phyloP scores from a whole-genome alignment of 2,797 vertebrate species.

The Benthosema pterotum region DNA sequence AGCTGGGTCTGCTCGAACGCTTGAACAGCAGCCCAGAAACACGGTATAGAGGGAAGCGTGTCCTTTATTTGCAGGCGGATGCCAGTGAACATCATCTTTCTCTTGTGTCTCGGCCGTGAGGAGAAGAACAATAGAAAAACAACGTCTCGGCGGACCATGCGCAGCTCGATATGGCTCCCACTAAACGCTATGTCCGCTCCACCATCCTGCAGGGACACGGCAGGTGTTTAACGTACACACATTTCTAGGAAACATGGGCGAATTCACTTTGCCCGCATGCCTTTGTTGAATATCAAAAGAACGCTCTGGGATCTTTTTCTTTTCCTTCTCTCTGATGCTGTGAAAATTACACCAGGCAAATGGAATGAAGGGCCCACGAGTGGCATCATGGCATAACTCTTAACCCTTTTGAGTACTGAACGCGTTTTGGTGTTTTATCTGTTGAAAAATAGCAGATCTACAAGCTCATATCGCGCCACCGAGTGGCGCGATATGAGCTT shows the following conservation, averaged over 20 bases:
- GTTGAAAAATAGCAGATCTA: too few relatives aligned
- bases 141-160: slow-evolving; percentile 49
- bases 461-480: too few relatives aligned
- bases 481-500: too few relatives aligned
- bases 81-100: slow-evolving; percentile 47
- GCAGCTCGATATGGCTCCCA: slow-evolving; percentile 28
- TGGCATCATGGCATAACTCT: slow-evolving; percentile 14
- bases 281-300: slow-evolving; percentile 47
- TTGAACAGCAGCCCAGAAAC: slow-evolving; percentile 71
- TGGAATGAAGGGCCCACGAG: slow-evolving; percentile 34
- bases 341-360: slow-evolving; percentile 39
- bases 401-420: too few relatives aligned
- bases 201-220: slow-evolving; percentile 39
- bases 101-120: slow-evolving; percentile 49
- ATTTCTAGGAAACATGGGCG: slow-evolving; percentile 39
- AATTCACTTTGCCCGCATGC: slow-evolving; percentile 35
- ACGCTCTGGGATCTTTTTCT: slow-evolving; percentile 30
- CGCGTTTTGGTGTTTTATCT: too few relatives aligned
- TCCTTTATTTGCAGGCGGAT: slow-evolving; percentile 65
- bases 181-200: slow-evolving; percentile 20
- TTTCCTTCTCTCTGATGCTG: slow-evolving; percentile 13
- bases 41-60: slow-evolving; percentile 52
- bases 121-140: slow-evolving; percentile 62
- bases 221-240: slow-evolving; percentile 47
- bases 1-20: slow-evolving; percentile 63